These are phyloP conservation scores for Potorous gilbertii DNA, from an alignment of 2,797 vertebrate species.

Conservation along the genomic window DNA sequence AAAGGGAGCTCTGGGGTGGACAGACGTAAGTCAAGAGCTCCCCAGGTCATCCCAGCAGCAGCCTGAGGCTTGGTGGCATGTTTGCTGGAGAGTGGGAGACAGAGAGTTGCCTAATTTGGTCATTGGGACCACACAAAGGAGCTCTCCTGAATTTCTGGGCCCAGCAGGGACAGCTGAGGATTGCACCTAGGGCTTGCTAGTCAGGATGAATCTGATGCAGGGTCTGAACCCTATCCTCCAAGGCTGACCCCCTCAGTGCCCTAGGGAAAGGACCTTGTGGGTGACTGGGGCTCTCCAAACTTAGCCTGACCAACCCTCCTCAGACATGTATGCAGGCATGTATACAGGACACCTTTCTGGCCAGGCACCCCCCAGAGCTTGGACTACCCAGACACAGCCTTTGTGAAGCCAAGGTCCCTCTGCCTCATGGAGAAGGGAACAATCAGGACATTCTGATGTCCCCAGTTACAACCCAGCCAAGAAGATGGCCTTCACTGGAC, in stretches of 20 bases:
- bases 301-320: not conserved
- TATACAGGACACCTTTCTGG: not conserved
- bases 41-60: not conserved
- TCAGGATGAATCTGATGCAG: not conserved
- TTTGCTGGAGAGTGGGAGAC: not conserved
- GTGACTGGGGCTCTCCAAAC: not conserved
- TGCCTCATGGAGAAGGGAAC: not conserved
- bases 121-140: not conserved
- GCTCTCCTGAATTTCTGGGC: not conserved
- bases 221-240: not conserved
- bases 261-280: not conserved
- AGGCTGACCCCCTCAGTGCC: not conserved
- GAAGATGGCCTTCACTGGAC: not conserved
- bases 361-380: not conserved
- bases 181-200: not conserved
- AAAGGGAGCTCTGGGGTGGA: too few relatives aligned
- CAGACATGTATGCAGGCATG: too few relatives aligned
- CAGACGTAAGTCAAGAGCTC: not conserved
- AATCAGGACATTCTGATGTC: not conserved
- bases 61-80: too few relatives aligned
- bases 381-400: not conserved
- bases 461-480: not conserved
- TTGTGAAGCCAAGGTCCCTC: not conserved
- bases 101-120: not conserved
- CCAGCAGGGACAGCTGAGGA: not conserved